Evolutionary conservation across 2,888 invertebrate genomes (phyloP), one percentile per base, ranked within the genome.

Genomic region (Resseliella maxima): DNA sequence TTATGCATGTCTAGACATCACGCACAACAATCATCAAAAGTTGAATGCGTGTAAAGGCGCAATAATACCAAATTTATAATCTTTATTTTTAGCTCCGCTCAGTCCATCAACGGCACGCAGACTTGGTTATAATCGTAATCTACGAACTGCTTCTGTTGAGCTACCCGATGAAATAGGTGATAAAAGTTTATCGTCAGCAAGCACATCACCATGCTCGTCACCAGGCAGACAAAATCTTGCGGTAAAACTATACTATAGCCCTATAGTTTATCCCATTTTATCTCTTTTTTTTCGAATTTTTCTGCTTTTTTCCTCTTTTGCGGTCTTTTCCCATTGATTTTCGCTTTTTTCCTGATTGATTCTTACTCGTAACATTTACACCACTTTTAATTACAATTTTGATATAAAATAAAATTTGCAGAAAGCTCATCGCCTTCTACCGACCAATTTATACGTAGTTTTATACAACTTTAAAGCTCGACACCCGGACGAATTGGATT

Each of bases 391-490:
- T 15, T 46, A 46, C 12, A 59, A 0, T 36, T n/a, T 21, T 85
- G 36, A 36, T 86, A 59, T 59, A 50, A 45, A 85, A 24, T 54
- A 6, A 38, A 10, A 31, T 8, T 83, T 88, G 50, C 92, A 96
- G 95, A 96, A 96, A 92, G 94, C 95, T 86, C 96, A 96, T 91
- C 94, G 96, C 85, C 92, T 97, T 81, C 92, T 98, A 87, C 97
- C 97, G 36, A 97, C 97, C 87, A 98, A 98, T 90, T 92, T 98
- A 50, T 98, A 98, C 92, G 98, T 98, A 87, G 97, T 98, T 85
- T 93, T 98, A 81, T 98, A 98, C 92, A 97, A 98, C 92, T 98
- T 98, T 91, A 96, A 97, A 90, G 96, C 97, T 0, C 94, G 98
- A 87, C 98, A 98, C 91, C 95, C 96, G 86, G 98, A 98, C 90